Evolutionary conservation across 2,797 vertebrate species (phyloP), one percentile per base, ranked within the genome.

Genomic region (Sylvia borin): DNA sequence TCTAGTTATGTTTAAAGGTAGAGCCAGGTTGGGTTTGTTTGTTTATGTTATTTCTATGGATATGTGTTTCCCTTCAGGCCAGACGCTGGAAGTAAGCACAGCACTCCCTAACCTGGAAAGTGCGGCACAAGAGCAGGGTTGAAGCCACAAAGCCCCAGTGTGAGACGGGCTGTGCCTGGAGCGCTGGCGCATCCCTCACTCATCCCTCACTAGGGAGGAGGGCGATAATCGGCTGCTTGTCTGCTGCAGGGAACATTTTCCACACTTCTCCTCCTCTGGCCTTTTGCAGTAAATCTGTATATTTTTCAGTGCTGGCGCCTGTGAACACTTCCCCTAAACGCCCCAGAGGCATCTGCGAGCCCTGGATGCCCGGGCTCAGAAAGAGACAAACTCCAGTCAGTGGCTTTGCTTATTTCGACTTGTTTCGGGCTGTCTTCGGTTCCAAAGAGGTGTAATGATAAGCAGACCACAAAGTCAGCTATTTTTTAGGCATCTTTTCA

Each of bases 121-220:
- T 11, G 34, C 18, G 4, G 45, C 16, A 16, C 34, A 4, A 10
- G 34, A 34, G 60, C 68, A 66, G 47, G 11, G 2, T 2, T 9
- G 25, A n/a, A 57, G 7, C 47, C 81, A 10, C 61, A 66, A 7
- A 90, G 48, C 48, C 57, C 11, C 32, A 3, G 18, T 0, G 5
- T 18, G 67, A 31, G 83, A 9, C 3, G 6, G 11, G 40, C 38
- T 75, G 48, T 76, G 74, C 67, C 54, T 2, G 2, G 7, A 62
- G 64, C 38, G 3, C 11, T 0, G 40, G 19, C 2, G 0, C 0
- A 0, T 60, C 27, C 17, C 61, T 54, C 31, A 0, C 58, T 13
- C 7, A 0, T 7, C 42, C 36, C 53, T 40, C 58, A 10, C 58
- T 53, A 0, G 0, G 45, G 40, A 66, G 16, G 0, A 10, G 27